Evolutionary conservation across 2,113 vertebrate genomes (phyloP).

Genomic region (Hypocryptadius cinnamomeus): DNA sequence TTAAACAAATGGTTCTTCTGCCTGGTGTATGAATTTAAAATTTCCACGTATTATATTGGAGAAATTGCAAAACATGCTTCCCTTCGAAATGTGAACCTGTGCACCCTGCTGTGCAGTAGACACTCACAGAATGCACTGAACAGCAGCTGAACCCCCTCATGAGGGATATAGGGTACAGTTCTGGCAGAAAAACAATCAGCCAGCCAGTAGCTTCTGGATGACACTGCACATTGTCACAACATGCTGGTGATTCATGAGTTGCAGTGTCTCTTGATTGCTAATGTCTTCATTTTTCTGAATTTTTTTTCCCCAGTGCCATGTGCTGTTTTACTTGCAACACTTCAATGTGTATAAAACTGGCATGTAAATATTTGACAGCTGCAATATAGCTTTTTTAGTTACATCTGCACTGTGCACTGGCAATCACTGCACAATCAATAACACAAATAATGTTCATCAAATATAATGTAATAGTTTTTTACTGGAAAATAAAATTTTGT

Average conservation of each 20-base stretch:
- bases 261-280: not conserved
- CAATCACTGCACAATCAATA: not conserved
- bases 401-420: not conserved
- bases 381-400: not conserved
- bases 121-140: not conserved
- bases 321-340: not conserved
- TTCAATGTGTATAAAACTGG: not conserved
- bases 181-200: not conserved
- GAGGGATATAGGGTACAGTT: not conserved
- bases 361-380: not conserved
- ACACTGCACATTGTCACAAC: rapidly evolving
- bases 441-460: not conserved
- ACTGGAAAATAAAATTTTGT: not conserved
- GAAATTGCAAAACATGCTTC: not conserved
- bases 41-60: not conserved
- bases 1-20: not conserved
- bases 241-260: rapidly evolving
- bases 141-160: not conserved
- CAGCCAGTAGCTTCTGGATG: not conserved
- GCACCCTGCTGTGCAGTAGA: not conserved
- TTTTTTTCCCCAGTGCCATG: not conserved
- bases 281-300: not conserved
- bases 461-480: not conserved
- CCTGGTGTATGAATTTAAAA: not conserved
- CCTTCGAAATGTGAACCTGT: not conserved